These are phyloP conservation scores for Pseudochirops corinnae DNA, from an alignment of 2,797 vertebrate species.

Conservation along the genomic window DNA sequence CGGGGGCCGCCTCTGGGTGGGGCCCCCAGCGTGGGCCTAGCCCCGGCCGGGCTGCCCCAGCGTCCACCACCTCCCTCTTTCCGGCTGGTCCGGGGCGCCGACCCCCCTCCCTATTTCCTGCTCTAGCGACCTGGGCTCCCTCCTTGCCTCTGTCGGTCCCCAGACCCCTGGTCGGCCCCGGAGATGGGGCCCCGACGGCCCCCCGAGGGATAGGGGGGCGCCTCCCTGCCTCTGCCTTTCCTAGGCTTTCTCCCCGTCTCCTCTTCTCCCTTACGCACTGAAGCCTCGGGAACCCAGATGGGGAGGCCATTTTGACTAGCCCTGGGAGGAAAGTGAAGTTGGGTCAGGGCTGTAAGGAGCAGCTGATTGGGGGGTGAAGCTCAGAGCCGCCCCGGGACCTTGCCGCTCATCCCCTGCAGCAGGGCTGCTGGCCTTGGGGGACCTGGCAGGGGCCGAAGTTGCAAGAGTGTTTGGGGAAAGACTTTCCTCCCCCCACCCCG, in stretches of 20 bases:
- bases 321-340: constrained; percentile 66
- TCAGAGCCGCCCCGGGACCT: neutral
- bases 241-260: constrained; percentile 43
- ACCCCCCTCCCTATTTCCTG: constrained; percentile 21
- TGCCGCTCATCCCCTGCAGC: neutral
- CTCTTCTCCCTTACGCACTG: constrained; percentile 38
- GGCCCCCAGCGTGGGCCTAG: constrained; percentile 64
- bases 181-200: constrained; percentile 53
- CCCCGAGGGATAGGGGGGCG: constrained; percentile 33
- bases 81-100: constrained; percentile 39
- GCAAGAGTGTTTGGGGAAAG: neutral
- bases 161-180: neutral
- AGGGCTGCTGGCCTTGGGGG: neutral
- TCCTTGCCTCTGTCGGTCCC: neutral
- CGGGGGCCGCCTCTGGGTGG: constrained; percentile 69
- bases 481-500: neutral
- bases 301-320: constrained; percentile 58
- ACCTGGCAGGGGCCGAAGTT: neutral
- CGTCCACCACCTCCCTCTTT: constrained; percentile 77
- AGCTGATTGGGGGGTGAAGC: constrained; percentile 11
- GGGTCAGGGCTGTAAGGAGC: constrained; percentile 35
- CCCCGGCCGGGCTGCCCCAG: constrained; percentile 36
- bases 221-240: constrained; percentile 43
- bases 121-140: constrained; percentile 48
- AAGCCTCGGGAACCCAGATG: neutral